These are phyloP conservation scores for Drosophila yakuba DNA, from an alignment of 1,140 invertebrate genomes.

Conservation along the genomic window DNA sequence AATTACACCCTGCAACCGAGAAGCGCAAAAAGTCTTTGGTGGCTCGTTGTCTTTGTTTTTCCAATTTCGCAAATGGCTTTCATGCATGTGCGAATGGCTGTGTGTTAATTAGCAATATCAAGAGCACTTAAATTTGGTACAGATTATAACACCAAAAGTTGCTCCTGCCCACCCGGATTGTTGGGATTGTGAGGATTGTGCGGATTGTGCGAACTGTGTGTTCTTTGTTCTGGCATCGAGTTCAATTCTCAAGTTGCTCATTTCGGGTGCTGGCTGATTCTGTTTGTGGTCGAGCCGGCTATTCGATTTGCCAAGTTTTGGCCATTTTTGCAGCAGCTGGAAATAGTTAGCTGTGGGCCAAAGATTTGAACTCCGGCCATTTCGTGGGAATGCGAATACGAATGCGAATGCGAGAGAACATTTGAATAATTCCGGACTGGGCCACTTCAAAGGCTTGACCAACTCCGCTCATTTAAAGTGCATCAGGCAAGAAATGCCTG, in stretches of 20 bases:
- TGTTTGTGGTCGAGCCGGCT: constrained; percentile 46
- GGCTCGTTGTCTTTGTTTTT: constrained; percentile 52
- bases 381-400: constrained; percentile 7
- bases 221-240: constrained; percentile 25
- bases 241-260: constrained; percentile 62
- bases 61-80: constrained; percentile 73
- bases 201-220: constrained; percentile 9
- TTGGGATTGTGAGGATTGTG: constrained; percentile 4
- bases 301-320: constrained; percentile 50
- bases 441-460: constrained; percentile 12
- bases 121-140: constrained; percentile 73
- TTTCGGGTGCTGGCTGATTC: constrained; percentile 45
- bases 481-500: constrained; percentile 42
- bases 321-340: constrained; percentile 30
- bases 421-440: constrained; percentile 15
- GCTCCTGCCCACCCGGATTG: constrained; percentile 22
- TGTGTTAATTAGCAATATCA: constrained; percentile 81
- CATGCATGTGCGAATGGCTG: constrained; percentile 45
- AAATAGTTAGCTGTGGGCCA: constrained; percentile 27
- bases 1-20: constrained; percentile 38
- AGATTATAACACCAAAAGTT: constrained; percentile 74
- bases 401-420: background rate
- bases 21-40: constrained; percentile 34
- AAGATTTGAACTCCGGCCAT: constrained; percentile 5
- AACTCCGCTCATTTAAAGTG: constrained; percentile 50